Percentiles rank a stretch among this genome's conserved stretches.
These are phyloP conservation scores for Plagiodera versicolora DNA, from an alignment of 2,888 invertebrate genomes.

Conservation along the genomic window DNA sequence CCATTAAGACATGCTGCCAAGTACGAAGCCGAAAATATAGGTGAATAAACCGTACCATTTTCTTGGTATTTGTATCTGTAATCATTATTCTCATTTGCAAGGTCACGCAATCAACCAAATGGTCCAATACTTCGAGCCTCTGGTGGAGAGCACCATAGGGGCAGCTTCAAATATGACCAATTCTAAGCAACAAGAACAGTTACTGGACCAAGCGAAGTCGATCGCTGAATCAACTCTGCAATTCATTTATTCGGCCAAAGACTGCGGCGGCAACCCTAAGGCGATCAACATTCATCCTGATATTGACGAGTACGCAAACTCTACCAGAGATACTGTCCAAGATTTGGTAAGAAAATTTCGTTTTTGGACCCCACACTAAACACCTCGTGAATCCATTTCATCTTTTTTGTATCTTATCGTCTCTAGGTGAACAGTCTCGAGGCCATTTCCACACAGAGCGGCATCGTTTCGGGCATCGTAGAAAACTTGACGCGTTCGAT, in stretches of 20 bases:
- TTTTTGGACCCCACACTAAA: too few species aligned
- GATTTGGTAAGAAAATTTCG: conserved; percentile 64
- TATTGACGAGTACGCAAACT: conserved; percentile 78
- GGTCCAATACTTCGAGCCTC: conserved; percentile 80
- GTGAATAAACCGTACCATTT: too few species aligned
- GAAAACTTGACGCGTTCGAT: conserved; percentile 91
- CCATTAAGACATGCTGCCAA: conserved; percentile 83
- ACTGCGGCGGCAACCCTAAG: conserved; percentile 91
- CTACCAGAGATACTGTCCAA: conserved; percentile 76
- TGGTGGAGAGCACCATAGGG: conserved; percentile 83
- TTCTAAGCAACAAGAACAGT: conserved; percentile 80
- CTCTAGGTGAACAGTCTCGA: conserved; percentile 73
- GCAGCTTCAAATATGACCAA: conserved; percentile 87
- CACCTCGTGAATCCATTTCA: too few species aligned
- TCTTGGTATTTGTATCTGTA: too few species aligned
- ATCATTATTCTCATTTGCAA: conserved; percentile 10
- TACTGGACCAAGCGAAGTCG: conserved; percentile 91
- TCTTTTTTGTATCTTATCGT: too few species aligned
- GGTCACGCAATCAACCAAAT: conserved; percentile 80
- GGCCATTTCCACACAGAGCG: conserved; percentile 82
- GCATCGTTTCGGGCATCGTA: conserved; percentile 85
- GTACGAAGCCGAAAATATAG: conserved; percentile 89
- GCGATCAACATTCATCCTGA: conserved; percentile 79
- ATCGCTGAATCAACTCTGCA: conserved; percentile 92
- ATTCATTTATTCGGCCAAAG: conserved; percentile 80